Evolutionary conservation across 1,140 invertebrate species (phyloP), one percentile per base, ranked within the genome.

Genomic region (Lysiphlebus fabarum): DNA sequence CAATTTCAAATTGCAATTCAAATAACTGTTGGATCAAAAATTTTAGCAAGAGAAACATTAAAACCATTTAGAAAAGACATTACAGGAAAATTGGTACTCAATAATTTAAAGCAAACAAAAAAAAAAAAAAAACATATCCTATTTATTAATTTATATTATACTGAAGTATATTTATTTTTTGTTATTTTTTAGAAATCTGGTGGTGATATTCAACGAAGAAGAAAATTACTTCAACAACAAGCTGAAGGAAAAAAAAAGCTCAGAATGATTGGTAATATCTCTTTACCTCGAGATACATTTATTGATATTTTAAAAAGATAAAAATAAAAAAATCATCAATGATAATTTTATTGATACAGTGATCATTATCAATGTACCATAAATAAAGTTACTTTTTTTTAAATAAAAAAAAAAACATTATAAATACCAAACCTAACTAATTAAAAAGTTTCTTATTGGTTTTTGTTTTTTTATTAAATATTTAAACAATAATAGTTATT

Each of bases 181-280:
- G n/a, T 60, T 60, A 48, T 41, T 67, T 55, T 65, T 63, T 66
- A 85, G 58, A 72, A 95, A 90, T 96, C 96, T 76, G 95, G 95
- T 14, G 94, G 94, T 49, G 96, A 97, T 81, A 83, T 95, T 5
- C 92, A 91, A 1, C 83, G 96, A 65, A 85, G 89, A 72, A 92
- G 87, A 78, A 99, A 99, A 75, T 80, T 99, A 17, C 76, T 99
- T 9, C 87, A 86, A 62, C 84, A 89, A 70, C 96, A 99, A 81
- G 84, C 88, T 4, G 92, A 96, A 70, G 95, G 96, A 7, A 98
- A 99, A 74, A 93, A 93, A 74, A 87, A 88, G 78, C 89, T 99
- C 89, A 86, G 89, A 71, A 88, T 88, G 82, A 82, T 96, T 60
- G 95, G 93, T 43, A 95, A 93, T 70, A 90, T 99, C 62, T 84